Evolutionary conservation across 2,113 vertebrate genomes (phyloP).

Genomic region (Vulpes vulpes): DNA sequence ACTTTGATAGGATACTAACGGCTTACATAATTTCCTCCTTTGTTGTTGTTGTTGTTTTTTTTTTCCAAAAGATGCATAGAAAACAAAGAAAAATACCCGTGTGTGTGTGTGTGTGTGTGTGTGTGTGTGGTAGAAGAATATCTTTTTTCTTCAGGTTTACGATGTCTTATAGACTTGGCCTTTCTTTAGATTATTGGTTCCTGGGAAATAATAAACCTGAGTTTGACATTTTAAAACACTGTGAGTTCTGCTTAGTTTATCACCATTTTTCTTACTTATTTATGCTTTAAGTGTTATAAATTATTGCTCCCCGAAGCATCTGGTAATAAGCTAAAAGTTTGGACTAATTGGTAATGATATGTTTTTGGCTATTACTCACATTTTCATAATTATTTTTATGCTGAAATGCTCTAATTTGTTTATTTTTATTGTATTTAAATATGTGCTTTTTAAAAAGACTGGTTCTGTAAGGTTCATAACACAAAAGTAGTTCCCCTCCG

Average conservation of each 20-base stretch:
- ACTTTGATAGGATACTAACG: background rate
- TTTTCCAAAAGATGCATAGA: background rate
- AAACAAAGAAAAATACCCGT: background rate
- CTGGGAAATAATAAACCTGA: constrained; percentile 12
- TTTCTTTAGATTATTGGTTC: background rate
- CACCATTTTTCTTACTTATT: constrained; percentile 53
- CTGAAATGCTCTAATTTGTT: background rate
- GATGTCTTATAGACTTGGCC: background rate
- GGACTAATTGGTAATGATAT: background rate
- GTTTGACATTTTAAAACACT: constrained; percentile 44
- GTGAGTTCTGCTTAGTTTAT: constrained; percentile 48
- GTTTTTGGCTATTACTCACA: background rate
- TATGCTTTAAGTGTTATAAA: constrained; percentile 32
- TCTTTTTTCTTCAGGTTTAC: background rate
- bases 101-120: background rate
- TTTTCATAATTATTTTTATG: constrained; percentile 49
- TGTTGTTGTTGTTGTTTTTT: background rate
- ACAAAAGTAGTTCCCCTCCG: background rate
- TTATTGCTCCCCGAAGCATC: background rate
- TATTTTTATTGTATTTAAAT: constrained; percentile 37
- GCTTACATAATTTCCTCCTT: background rate
- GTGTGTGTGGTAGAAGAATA: background rate
- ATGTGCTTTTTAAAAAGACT: background rate
- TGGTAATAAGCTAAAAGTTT: constrained; percentile 52
- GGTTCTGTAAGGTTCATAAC: background rate